Percentiles rank a stretch among this genome's conserved stretches.
Conservation (phyloP, 1,140 invertebrate species). For the Aphaenogaster ashmeadi region DNA sequence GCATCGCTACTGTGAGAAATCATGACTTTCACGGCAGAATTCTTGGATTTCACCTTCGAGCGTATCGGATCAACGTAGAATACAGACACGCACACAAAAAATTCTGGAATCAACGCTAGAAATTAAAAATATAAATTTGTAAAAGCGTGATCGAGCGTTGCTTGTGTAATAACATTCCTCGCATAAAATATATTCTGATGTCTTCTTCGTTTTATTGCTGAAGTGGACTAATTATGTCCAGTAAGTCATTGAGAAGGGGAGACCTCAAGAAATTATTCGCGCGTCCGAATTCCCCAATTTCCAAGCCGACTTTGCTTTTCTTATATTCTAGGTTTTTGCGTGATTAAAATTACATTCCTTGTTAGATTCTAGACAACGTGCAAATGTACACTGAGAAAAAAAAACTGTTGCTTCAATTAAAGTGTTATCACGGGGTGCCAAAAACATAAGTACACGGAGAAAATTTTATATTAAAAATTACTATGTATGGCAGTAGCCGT, state of each 20-base stretch:
- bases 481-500: no score
- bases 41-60: neutral
- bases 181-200: neutral
- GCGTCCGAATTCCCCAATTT: neutral
- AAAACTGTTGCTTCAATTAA: no score
- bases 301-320: neutral
- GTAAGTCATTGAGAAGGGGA: neutral
- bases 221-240: neutral
- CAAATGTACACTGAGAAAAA: no score
- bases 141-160: neutral
- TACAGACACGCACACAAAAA: neutral
- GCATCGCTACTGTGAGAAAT: neutral
- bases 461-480: no score
- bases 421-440: no score
- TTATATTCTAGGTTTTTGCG: neutral
- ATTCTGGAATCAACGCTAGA: neutral
- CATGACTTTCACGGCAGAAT: neutral
- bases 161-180: neutral
- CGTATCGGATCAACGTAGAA: neutral
- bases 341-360: neutral
- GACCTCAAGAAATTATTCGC: neutral
- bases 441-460: no score
- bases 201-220: neutral
- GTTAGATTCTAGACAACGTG: neutral
- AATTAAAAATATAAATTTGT: conserved; percentile 1